These are phyloP conservation scores for Hydrophis major DNA, from an alignment of 2,797 vertebrate genomes.

Conservation along the genomic window DNA sequence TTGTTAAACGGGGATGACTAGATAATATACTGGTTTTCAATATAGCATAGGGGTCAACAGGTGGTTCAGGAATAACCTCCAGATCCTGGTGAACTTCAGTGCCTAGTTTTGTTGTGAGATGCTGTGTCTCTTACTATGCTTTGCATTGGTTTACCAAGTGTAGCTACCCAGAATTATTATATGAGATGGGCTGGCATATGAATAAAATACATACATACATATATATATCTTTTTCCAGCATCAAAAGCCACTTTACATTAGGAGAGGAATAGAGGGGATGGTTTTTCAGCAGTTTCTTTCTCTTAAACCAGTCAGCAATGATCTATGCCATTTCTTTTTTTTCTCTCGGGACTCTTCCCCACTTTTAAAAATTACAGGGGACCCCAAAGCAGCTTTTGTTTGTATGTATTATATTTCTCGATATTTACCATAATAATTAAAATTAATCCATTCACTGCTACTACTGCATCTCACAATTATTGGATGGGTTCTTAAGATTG, in stretches of 20 bases:
- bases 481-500: not conserved
- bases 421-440: not conserved
- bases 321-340: not conserved
- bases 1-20: not conserved
- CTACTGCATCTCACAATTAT: not conserved
- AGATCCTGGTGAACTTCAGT: not conserved
- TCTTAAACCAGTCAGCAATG: not conserved
- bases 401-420: not conserved
- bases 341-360: not conserved
- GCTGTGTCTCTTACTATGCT: not conserved
- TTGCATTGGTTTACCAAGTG: not conserved
- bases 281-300: not conserved
- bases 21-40: not conserved
- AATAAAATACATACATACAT: not conserved
- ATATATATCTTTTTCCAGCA: not conserved
- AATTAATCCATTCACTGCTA: not conserved
- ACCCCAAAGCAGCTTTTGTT: not conserved
- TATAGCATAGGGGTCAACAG: not conserved
- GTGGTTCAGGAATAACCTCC: not conserved
- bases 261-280: not conserved
- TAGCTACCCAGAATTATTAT: not conserved
- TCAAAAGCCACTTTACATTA: not conserved
- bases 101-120: not conserved
- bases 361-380: not conserved
- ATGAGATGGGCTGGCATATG: not conserved